These are phyloP conservation scores for Ypsolopha scabrella DNA, from an alignment of 2,888 invertebrate species.

Conservation along the genomic window DNA sequence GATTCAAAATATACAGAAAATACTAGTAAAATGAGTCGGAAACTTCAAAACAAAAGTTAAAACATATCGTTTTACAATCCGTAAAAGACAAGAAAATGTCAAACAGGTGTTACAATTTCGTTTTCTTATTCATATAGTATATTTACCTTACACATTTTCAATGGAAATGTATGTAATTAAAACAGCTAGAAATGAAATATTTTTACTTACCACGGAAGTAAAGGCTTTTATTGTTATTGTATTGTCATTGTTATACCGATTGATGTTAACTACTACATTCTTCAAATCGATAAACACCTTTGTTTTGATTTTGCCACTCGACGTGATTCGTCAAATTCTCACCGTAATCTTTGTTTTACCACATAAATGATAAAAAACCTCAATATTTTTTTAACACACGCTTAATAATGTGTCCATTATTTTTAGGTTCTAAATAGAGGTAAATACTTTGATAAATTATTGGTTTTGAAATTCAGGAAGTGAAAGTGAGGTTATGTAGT, in stretches of 20 bases:
- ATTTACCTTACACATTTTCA: no score
- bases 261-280: constrained; percentile 13
- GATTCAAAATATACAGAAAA: no score
- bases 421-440: constrained; percentile 8
- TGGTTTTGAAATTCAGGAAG: constrained; percentile 11
- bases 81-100: no score
- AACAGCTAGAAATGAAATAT: no score
- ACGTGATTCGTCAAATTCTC: constrained; percentile 24
- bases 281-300: constrained; percentile 53
- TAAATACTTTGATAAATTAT: neutral
- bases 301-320: constrained; percentile 41
- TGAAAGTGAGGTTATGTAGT: constrained; percentile 51
- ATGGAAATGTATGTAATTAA: no score
- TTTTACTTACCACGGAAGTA: no score
- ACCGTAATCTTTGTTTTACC: constrained; percentile 3
- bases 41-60: no score
- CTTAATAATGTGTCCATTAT: neutral
- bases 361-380: neutral
- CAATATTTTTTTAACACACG: neutral
- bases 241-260: constrained; percentile 4
- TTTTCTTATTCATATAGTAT: no score
- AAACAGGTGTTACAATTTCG: no score
- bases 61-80: no score
- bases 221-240: neutral
- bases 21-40: no score